phyloP scores from a whole-genome alignment of 2,888 invertebrate species.

The Caenorhabditis sp. region DNA sequence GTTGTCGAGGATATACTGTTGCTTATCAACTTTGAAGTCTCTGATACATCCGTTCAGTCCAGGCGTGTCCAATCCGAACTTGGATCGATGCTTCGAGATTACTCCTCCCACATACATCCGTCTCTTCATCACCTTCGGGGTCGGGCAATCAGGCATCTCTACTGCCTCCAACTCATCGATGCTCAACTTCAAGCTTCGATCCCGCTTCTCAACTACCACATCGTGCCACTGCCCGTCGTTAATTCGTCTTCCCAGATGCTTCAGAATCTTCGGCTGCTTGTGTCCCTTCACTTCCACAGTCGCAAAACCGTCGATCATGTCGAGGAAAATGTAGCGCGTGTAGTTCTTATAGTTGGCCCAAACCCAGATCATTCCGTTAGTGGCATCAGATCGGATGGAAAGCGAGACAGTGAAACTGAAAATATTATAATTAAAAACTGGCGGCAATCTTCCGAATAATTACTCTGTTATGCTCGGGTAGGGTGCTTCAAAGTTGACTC shows the following conservation, averaged over 20 bases:
- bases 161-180: conserved; percentile 74
- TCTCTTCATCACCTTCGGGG: conserved; percentile 80
- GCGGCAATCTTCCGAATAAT: conserved; percentile 7
- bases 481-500: conserved; percentile 75
- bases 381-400: conserved; percentile 70
- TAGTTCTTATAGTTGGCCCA: conserved; percentile 82
- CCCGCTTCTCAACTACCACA: conserved; percentile 71
- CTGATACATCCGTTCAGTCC: conserved; percentile 79
- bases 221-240: conserved; percentile 82
- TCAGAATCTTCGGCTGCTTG: conserved; percentile 73
- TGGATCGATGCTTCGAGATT: conserved; percentile 77
- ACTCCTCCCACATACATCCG: conserved; percentile 82
- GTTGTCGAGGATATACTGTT: conserved; percentile 22
- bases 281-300: conserved; percentile 78
- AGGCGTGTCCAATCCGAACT: conserved; percentile 70
- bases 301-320: conserved; percentile 78
- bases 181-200: conserved; percentile 63
- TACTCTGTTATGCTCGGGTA: conserved; percentile 77
- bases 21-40: conserved; percentile 61
- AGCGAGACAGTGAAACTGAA: conserved; percentile 76
- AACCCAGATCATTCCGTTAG: conserved; percentile 80
- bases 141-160: conserved; percentile 75
- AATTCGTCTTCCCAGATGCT: conserved; percentile 66
- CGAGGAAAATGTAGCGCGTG: conserved; percentile 78
- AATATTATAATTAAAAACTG: not conserved